Percentiles rank a stretch among this genome's conserved stretches.
These are phyloP conservation scores for Amblyraja radiata DNA, from an alignment of 2,797 vertebrate species.

Conservation along the genomic window DNA sequence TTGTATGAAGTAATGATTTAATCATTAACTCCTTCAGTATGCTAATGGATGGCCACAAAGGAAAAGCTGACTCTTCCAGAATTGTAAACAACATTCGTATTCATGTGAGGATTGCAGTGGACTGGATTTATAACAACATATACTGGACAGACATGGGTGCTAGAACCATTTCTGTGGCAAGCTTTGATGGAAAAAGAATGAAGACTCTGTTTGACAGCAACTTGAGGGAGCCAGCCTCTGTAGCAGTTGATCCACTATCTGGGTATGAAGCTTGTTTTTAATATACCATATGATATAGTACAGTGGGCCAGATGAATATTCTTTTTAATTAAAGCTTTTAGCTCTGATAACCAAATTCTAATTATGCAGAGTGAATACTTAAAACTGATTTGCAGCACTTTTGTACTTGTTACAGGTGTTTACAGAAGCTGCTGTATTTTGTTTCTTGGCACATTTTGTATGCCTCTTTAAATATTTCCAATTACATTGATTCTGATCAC, in stretches of 20 bases:
- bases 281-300: neutral
- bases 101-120: slow-evolving; percentile 86
- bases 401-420: neutral
- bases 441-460: neutral
- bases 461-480: neutral
- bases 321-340: neutral
- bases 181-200: slow-evolving; percentile 77
- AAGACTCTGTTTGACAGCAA: slow-evolving; percentile 75
- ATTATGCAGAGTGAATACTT: neutral
- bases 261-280: slow-evolving; percentile 63
- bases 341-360: neutral
- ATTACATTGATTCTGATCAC: neutral
- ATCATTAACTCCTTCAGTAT: slow-evolving; percentile 59
- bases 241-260: slow-evolving; percentile 91
- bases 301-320: neutral
- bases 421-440: neutral
- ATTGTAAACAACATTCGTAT: slow-evolving; percentile 79
- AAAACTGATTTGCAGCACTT: neutral
- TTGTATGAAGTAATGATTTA: neutral
- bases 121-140: slow-evolving; percentile 95
- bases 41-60: slow-evolving; percentile 70
- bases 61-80: slow-evolving; percentile 62
- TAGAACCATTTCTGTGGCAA: slow-evolving; percentile 84
- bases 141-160: slow-evolving; percentile 87
- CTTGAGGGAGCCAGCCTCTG: slow-evolving; percentile 82